Base-by-base conservation (phyloP, 2,113 vertebrate species). In the Rhabdornis inornatus region DNA sequence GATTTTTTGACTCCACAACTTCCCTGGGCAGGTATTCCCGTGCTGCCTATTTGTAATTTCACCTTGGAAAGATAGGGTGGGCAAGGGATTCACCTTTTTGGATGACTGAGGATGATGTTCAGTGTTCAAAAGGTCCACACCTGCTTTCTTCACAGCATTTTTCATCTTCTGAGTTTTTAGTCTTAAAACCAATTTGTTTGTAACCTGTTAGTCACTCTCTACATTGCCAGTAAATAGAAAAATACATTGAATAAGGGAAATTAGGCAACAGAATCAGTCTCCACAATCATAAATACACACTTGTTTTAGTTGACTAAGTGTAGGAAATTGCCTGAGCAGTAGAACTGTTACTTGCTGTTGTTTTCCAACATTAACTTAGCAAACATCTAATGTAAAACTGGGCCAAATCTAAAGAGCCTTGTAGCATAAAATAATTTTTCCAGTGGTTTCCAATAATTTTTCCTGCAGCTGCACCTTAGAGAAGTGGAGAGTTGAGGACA, bases 281-380 rank as follows among this genome's bases (percentile, higher is more conserved):
- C 9, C 10, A 9, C 21, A 20, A 1, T 50, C 18, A 14, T 53
- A 35, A 76, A 35, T 15, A 11, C 3, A 12, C 0, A 0, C 3
- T n/a, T 22, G 3, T 10, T 87, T 84, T 65, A 71, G 57, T 11
- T 64, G 12, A 30, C 81, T 8, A 59, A 39, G 20, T 40, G 31
- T 42, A 56, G 44, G 49, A 55, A 82, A 16, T 52, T 24, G 35
- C 27, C 27, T 42, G 76, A 61, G 44, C 28, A 37, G 9, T 12
- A 44, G 15, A 76, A 40, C 10, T 61, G 5, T 42, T 69, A 6
- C 30, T 47, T 64, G 11, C 11, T 75, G 18, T 57, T 90, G 42
- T 72, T 91, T 69, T 25, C 45, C 53, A 1, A 4, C 20, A 4
- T 30, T 16, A 71, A 17, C 1, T 1, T 5, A 66, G 35, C 33